Base-by-base conservation (phyloP, 2,113 vertebrate species). In the Pterocles gutturalis region DNA sequence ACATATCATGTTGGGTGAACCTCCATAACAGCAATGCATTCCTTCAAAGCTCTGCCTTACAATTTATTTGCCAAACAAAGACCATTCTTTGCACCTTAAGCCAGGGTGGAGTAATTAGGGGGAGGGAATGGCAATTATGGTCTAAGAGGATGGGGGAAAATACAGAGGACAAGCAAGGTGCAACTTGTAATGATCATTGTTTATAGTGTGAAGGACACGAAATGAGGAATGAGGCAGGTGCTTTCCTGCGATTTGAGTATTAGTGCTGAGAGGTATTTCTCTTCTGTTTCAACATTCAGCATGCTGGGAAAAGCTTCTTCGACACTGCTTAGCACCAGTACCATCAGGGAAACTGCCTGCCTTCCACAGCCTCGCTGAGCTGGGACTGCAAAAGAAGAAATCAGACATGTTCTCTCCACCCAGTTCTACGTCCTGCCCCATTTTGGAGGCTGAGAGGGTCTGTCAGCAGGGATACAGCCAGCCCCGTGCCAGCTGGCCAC, bases 51-150 rank as follows among this genome's bases (percentile, higher is more conserved):
- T 22, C 81, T 96, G 61, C 87, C 69, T 89, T 89, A 57, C 24
- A 53, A 13, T 93, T 96, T 92, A 72, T 82, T 89, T 94, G 69
- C 89, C 87, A 94, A 95, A 88, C 93, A 96, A 84, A 89, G 49
- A 61, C 81, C 84, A 91, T 89, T 95, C 43, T 8, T 91, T 87
- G 33, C 89, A 87, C 69, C 70, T 84, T 95, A 97, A 96, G 83
- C 60, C 69, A 87, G 94, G 91, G 96, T 95, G 96, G 94, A 93
- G 93, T 94, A 97, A 96, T 89, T 64, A 96, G 53, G 65, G 94
- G 77, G 69, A 94, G 61, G 80, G 87, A 87, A 91, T 80, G 49
- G 28, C 53, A 79, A 95, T 95, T 97, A 96, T 58, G 84, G 78
- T 61, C 75, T 95, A 95, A 93, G 75, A 87, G 48, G 77, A 95